Evolutionary conservation across 2,888 invertebrate species (phyloP), one percentile per base, ranked within the genome.

Genomic region (Caenorhabditis japonica): DNA sequence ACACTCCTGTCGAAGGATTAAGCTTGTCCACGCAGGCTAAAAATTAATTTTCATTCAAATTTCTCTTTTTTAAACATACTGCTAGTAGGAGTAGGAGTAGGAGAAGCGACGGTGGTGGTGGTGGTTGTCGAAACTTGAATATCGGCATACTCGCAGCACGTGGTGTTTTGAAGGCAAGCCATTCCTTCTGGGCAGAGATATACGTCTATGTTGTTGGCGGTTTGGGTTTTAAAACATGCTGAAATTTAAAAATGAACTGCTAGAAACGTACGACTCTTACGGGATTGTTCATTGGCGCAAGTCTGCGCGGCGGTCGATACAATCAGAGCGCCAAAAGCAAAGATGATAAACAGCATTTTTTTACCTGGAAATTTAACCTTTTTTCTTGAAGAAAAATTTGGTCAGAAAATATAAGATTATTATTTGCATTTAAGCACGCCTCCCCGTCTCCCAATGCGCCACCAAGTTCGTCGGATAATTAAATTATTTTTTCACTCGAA

Each of bases 261-360:
- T 7, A 30, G 1, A 5, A 15, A 49, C 2, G 15, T 5, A 8
- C 3, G 10, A 5, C 7, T 3, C 38, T 34, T 7, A 70, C 70
- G 36, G 43, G 49, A 47, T 61, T 70, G 70, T 10, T 8, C 19
- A n/a, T 61, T 70, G 15, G 61, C 27, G 23, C 70, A 70, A 21
- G 70, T 70, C 25, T 61, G 61, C 2, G 70, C 60, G 3, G 61
- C 36, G 21, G 44, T 25, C 27, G 56, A 23, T 38, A 51, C 49
- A 17, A 70, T 15, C 36, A 61, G 51, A 17, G 59, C 43, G 23
- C 51, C 58, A 47, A 44, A 47, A 38, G 56, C 43, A 34, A 52
- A 19, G 23, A 61, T 61, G 55, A 56, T 56, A 61, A 70, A 70
- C 70, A 70, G 55, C 61, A 61, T 70, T 70, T 68, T 69, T 60